Base-by-base conservation (phyloP, 1,140 invertebrate genomes). In the Cecropterus lyciades region DNA sequence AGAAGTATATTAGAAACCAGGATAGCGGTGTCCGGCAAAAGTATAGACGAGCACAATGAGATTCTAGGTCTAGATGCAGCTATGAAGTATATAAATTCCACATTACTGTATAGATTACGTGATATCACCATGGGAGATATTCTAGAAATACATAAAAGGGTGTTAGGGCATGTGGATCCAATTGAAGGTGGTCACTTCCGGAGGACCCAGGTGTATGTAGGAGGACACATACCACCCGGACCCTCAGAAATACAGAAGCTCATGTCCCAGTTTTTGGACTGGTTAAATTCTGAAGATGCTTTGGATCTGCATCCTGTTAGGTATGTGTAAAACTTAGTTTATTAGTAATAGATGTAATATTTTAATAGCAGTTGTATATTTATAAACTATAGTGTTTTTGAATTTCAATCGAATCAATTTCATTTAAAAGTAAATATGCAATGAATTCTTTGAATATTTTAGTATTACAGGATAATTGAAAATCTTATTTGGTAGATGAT, bases 11-110 rank as follows among this genome's bases (percentile, higher is more conserved):
- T 99, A 8, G 98, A 99, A 93, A 99, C 98, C 0, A 94, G 97
- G 70, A 95, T 98, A 84, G 98, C 98, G 0, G 95, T 99, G 2
- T 96, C 95, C 49, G 98, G 98, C 0, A 99, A 99, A 92, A 98
- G 97, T 85, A 96, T 99, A 27, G 94, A 98, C 67, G 98, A 99
- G 84, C 98, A 99, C 83, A 99, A 99, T 94, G 99, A 99, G 93
- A 97, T 99, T 79, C 90, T 98, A 20, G 97, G 98, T 57, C 90
- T 99, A 82, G 98, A 99, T 93, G 95, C 97, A 20, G 99, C 99
- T 1, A 95, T 99, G 93, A 98, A 98, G 79, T 99, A 97, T 86
- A 96, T 99, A 9, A 99, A 99, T 91, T 95, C 95, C n/a, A 98
- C 96, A 65, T 93, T 99, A 45, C 93, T 98, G 16, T 96, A 96